Evolutionary conservation across 1,140 invertebrate species (phyloP), one percentile per base, ranked within the genome.

Genomic region (Chrysoperla carnea): DNA sequence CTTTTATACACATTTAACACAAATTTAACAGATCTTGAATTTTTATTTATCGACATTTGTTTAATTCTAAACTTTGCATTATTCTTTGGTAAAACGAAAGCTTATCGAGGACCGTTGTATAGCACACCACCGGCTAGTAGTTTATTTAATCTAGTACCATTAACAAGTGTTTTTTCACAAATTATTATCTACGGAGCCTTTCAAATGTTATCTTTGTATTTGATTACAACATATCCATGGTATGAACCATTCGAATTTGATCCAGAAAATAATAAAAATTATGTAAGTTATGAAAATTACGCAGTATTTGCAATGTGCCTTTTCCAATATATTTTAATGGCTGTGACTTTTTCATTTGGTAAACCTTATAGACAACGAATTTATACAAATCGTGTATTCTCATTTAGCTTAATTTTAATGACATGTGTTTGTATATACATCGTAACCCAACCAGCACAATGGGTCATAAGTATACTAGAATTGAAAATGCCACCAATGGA

Each of bases 251-350:
- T 80, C 46, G 54, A 67, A 2, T 41, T 29, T 39, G 46, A 55
- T 31, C 55, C 60, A 1, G 59, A 64, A 0, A 63, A 66, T 35
- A 51, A 62, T 2, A 60, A 57, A 0, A 55, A 59, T 29, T 66
- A 72, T 36, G 66, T 58, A 2, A 80, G 78, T 45, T 76, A 74
- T 56, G 84, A 91, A 56, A 90, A 90, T 52, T 89, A 84, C 52
- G 75, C 80, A 0, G 75, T 98, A 29, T 98, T 86, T 54, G 71
- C 78, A 0, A 65, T 92, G 2, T 91, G 90, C 0, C 81, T 82
- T 53, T 97, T 92, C 56, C 93, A 97, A 55, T 98, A 98, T 55
- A 84, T 96, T 15, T 84, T 79, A 15, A 66, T 94, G 49, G 87
- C 88, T 4, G 71, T 95, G 48, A 78, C 87, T 8, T 97, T 91